Evolutionary conservation across 2,113 vertebrate species (phyloP), one percentile per base, ranked within the genome.

Genomic region (Symphodus melops): DNA sequence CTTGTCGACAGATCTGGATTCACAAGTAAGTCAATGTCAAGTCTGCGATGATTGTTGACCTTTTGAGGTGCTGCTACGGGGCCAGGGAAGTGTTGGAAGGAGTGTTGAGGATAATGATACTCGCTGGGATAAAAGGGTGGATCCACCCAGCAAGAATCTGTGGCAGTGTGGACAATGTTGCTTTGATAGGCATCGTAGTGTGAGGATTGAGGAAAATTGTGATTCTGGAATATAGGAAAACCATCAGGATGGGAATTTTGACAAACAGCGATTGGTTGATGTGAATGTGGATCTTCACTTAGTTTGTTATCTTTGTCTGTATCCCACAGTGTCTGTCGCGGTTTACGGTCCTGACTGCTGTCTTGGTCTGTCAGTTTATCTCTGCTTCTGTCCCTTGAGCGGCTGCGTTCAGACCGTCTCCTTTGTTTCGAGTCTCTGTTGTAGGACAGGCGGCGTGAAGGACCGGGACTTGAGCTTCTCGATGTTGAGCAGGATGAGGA

Each of bases 1-100:
- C 83, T 83, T 8, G 0, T 13, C 9, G 74, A 79, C 21, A 88
- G 62, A 61, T 86, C 83, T 8, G 85, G 79, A 79, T 85, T 81
- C 11, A 44, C 1, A 1, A 36, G 1, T 0, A 60, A 16, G 55
- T 42, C 17, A 0, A 1, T 0, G 13, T 72, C 21, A 10, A 4
- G 0, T 0, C 2, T 0, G 0, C 10, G 2, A 11, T 52, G 13
- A 16, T 8, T 16, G 37, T 49, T 8, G 25, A 3, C 3, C 13
- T 0, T 8, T 11, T 37, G 2, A 1, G 60, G 28, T 13, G 20
- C 8, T 11, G 2, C 25, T 17, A 0, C n/a, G 33, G 61, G 5
- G n/a, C 0, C 1, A 20, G 66, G 16, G 23, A 49, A 20, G 16
- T 61, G 21, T 48, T 41, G 8, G 12, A 52, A 28, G 20, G 7